A percentile compares a stretch with the other conserved stretches of the same genome.
Conservation (phyloP, 2,113 vertebrate species). For the Myotis lucifugus region DNA sequence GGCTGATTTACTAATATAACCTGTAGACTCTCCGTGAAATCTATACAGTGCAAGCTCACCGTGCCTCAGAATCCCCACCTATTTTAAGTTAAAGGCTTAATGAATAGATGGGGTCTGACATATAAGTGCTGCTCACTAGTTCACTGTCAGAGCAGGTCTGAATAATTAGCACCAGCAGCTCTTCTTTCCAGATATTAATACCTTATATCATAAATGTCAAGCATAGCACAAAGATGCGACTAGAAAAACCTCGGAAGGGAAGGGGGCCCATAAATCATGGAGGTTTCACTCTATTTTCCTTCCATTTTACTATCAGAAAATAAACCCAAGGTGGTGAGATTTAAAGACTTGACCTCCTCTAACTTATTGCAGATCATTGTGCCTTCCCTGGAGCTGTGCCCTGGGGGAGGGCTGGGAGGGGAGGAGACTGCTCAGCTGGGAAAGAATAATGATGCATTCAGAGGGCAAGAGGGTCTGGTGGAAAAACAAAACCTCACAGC, state of each 20-base stretch:
- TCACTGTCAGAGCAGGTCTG: constrained; percentile 63
- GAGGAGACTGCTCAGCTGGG: background rate
- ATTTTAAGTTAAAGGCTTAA: constrained; percentile 68
- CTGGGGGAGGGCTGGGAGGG: background rate
- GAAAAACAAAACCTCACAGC: background rate
- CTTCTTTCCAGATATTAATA: constrained; percentile 71
- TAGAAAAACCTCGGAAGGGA: constrained; percentile 39
- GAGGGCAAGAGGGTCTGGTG: background rate
- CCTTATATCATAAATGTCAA: constrained; percentile 73
- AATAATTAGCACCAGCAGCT: constrained; percentile 64
- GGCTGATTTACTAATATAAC: constrained; percentile 68
- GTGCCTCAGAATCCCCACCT: constrained; percentile 65
- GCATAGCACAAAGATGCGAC: constrained; percentile 52
- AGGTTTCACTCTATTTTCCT: constrained; percentile 67
- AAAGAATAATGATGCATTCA: background rate
- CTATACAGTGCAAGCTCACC: background rate
- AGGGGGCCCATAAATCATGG: constrained; percentile 47
- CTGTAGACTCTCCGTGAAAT: constrained; percentile 26
- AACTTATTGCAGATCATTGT: constrained; percentile 20
- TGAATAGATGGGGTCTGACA: constrained; percentile 61
- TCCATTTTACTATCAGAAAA: constrained; percentile 69
- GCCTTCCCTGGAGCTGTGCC: background rate
- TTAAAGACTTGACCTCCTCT: constrained; percentile 51
- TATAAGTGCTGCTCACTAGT: constrained; percentile 12
- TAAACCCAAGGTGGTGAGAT: constrained; percentile 55